phyloP scores from a whole-genome alignment of 2,797 vertebrate genomes.

The Sebastes goodei region DNA sequence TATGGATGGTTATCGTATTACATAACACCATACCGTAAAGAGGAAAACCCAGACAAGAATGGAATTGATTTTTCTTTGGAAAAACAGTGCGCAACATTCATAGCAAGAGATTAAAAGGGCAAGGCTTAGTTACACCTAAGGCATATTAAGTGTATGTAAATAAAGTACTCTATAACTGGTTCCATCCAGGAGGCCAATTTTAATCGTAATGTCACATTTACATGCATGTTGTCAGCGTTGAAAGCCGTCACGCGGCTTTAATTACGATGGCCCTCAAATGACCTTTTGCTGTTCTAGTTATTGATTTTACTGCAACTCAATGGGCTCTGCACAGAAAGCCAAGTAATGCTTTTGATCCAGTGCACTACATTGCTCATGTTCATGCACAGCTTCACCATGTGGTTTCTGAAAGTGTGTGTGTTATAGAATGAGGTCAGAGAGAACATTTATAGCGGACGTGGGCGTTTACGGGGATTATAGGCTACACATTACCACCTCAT shows the following conservation, averaged over 20 bases:
- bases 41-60: slow-evolving; percentile 19
- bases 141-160: background rate
- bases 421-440: background rate
- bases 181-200: background rate
- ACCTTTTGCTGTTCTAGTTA: slow-evolving; percentile 50
- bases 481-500: background rate
- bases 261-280: slow-evolving; percentile 18
- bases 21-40: slow-evolving; percentile 13
- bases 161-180: background rate
- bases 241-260: slow-evolving; percentile 21
- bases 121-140: background rate
- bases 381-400: slow-evolving; percentile 11
- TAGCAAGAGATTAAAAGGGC: slow-evolving; percentile 14
- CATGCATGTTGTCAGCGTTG: slow-evolving; percentile 6
- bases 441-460: background rate
- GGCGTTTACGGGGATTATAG: background rate
- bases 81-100: slow-evolving; percentile 7
- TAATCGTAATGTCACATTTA: slow-evolving; percentile 4
- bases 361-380: slow-evolving; percentile 26
- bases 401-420: background rate
- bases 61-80: slow-evolving; percentile 45
- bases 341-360: slow-evolving; percentile 35
- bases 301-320: slow-evolving; percentile 63
- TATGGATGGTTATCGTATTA: slow-evolving; percentile 10
- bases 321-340: slow-evolving; percentile 48